A percentile compares a stretch with the other conserved stretches of the same genome.
Evolutionary conservation across 2,888 invertebrate genomes (phyloP).

Genomic region (Pocota personata): DNA sequence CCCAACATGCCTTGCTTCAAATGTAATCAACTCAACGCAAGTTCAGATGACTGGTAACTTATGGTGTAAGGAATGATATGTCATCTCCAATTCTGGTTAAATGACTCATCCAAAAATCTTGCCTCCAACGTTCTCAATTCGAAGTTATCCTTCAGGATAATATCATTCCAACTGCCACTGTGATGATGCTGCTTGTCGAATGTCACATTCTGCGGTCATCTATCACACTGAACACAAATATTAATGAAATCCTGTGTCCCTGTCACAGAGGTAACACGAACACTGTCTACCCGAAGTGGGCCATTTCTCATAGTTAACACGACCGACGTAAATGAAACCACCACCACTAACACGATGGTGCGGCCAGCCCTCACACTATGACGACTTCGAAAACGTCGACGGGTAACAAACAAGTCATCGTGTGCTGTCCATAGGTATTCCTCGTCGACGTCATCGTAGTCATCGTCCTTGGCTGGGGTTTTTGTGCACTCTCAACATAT

Average conservation of each 20-base stretch:
- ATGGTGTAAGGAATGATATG: neutral
- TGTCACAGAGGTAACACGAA: conserved; percentile 18
- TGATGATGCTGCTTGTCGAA: conserved; percentile 44
- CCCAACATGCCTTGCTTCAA: neutral
- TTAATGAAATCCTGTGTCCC: conserved; percentile 53
- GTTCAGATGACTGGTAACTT: neutral
- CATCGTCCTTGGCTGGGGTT: conserved; percentile 6
- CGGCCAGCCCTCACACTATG: neutral
- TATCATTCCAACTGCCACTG: neutral
- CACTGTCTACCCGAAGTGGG: neutral
- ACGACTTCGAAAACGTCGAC: conserved; percentile 41
- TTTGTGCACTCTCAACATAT: conserved; percentile 35
- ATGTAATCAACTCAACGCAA: neutral
- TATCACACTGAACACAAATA: conserved; percentile 51
- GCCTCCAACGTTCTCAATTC: too few relatives aligned
- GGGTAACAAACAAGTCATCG: conserved; percentile 57
- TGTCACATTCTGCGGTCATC: conserved; percentile 57
- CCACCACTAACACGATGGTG: neutral
- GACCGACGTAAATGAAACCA: conserved; percentile 12
- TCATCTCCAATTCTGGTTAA: neutral
- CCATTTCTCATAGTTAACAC: conserved; percentile 45
- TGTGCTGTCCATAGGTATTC: conserved; percentile 1
- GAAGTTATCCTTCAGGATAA: neutral
- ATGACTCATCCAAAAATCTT: neutral
- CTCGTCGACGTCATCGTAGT: neutral